Conservation (phyloP, 2,113 vertebrate species). For the Rousettus leschenaultii region DNA sequence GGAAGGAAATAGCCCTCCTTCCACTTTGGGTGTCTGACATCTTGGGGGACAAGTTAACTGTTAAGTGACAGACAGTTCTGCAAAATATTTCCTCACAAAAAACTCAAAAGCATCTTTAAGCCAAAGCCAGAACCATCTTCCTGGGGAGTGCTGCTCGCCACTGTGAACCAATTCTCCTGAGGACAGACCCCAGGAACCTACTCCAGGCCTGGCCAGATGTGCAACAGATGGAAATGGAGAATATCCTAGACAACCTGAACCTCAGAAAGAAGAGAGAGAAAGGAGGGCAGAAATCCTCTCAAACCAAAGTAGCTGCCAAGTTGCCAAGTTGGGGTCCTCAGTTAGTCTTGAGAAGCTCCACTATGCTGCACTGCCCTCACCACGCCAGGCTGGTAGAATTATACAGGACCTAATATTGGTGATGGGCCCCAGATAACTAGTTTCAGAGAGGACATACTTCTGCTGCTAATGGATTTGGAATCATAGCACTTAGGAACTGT, state of each 20-base stretch:
- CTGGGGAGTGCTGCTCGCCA: rapidly evolving
- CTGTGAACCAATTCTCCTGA: background rate
- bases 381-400: rapidly evolving
- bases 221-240: rapidly evolving
- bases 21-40: background rate
- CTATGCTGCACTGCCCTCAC: rapidly evolving
- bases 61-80: background rate
- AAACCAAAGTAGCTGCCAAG: too few species aligned
- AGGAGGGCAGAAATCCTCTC: background rate
- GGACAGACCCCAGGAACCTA: background rate
- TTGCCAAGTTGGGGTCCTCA: rapidly evolving
- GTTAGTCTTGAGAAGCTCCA: rapidly evolving
- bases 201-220: rapidly evolving
- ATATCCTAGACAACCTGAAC: background rate
- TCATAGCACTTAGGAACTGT: background rate
- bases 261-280: too few species aligned
- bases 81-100: background rate
- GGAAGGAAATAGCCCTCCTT: background rate
- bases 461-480: background rate
- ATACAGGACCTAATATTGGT: rapidly evolving
- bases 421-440: rapidly evolving
- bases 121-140: background rate
- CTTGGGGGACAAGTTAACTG: background rate
- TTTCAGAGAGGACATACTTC: background rate
- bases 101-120: background rate